Evolutionary conservation across 2,888 invertebrate genomes (phyloP).

Genomic region (Pachycephus smyrnensis): DNA sequence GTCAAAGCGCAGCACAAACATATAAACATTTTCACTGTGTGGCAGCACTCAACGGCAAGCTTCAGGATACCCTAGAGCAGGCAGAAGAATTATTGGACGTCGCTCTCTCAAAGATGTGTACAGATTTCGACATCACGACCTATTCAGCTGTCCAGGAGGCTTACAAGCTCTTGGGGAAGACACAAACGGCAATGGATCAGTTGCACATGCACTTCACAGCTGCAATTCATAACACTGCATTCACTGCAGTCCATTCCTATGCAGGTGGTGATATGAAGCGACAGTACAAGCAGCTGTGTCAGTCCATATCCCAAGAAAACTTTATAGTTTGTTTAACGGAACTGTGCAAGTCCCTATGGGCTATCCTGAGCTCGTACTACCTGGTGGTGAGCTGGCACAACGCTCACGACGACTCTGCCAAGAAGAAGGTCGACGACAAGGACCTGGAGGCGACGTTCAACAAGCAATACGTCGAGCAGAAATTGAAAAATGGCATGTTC

Average conservation of each 20-base stretch:
- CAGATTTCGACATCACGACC: constrained; percentile 73
- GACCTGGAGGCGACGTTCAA: constrained; percentile 78
- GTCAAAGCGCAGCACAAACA: constrained; percentile 85
- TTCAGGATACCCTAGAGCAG: constrained; percentile 91
- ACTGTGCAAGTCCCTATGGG: constrained; percentile 88
- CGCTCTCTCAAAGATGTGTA: constrained; percentile 81
- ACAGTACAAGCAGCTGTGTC: constrained; percentile 86
- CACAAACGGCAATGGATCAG: constrained; percentile 93
- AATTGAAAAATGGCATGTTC: constrained; percentile 86
- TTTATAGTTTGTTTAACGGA: constrained; percentile 84
- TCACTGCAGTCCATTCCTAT: constrained; percentile 72
- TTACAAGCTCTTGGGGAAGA: constrained; percentile 90
- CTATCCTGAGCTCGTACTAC: constrained; percentile 84
- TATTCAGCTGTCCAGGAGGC: constrained; percentile 90
- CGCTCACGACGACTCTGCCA: constrained; percentile 61
- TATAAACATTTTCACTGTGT: constrained; percentile 94
- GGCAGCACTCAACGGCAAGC: constrained; percentile 84
- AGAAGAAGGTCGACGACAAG: constrained; percentile 63
- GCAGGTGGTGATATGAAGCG: constrained; percentile 72
- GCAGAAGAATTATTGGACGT: constrained; percentile 92
- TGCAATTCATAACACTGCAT: constrained; percentile 86
- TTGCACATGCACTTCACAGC: constrained; percentile 95
- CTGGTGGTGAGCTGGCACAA: constrained; percentile 83
- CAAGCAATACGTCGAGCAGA: constrained; percentile 85
- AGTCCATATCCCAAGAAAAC: constrained; percentile 71